phyloP scores from a whole-genome alignment of 2,888 invertebrate species.

The Andrena trimmerana region DNA sequence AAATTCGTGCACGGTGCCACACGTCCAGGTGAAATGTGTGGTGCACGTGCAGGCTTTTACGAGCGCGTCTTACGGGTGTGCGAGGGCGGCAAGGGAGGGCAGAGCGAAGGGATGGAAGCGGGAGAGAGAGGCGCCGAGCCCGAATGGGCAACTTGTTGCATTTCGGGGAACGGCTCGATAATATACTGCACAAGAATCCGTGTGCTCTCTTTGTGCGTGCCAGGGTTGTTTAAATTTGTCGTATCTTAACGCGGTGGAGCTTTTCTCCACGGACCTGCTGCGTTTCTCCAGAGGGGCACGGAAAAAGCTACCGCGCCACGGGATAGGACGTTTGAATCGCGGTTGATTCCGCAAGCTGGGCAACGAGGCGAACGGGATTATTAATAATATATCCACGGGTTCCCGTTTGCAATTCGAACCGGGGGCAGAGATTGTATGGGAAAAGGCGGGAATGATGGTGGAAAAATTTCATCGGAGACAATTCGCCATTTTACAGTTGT shows the following conservation, averaged over 20 bases:
- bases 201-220: constrained; percentile 59
- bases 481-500: constrained; percentile 16
- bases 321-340: no score
- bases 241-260: constrained; percentile 26
- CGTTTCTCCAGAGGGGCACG: neutral
- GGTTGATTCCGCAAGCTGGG: no score
- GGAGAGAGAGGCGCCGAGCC: constrained; percentile 48
- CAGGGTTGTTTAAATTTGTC: constrained; percentile 56
- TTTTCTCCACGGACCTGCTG: neutral
- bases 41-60: constrained; percentile 33
- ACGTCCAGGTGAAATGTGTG: constrained; percentile 38
- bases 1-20: constrained; percentile 24
- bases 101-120: constrained; percentile 8
- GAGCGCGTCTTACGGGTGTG: constrained; percentile 19
- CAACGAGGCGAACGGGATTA: neutral
- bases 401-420: neutral
- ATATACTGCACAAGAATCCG: constrained; percentile 67
- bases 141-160: constrained; percentile 83
- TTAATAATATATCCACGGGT: neutral
- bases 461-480: constrained; percentile 6
- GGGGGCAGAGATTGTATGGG: neutral
- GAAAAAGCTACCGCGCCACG: neutral
- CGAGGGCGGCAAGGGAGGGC: neutral
- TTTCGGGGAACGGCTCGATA: constrained; percentile 72
- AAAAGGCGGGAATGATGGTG: neutral